Evolutionary conservation across 2,888 invertebrate species (phyloP).

Genomic region (Drosophila anomelani): DNA sequence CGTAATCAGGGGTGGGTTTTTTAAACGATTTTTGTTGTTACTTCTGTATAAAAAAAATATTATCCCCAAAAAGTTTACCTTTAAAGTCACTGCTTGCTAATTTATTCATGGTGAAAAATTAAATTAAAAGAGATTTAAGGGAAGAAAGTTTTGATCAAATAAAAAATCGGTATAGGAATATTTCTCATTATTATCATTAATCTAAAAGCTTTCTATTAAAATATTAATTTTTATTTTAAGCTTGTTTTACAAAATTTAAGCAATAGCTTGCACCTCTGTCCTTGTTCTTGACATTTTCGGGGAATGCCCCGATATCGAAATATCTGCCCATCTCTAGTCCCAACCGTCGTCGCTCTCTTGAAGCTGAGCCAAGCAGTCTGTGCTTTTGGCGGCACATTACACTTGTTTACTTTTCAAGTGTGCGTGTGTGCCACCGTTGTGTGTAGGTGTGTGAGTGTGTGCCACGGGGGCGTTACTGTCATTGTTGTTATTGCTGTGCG

Average conservation of each 20-base stretch:
- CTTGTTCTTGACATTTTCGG: not conserved
- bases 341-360: conserved; percentile 43
- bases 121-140: too few relatives aligned
- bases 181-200: too few relatives aligned
- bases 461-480: conserved; percentile 74
- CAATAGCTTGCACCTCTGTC: not conserved
- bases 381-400: conserved; percentile 77
- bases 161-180: too few relatives aligned
- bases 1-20: conserved; percentile 21
- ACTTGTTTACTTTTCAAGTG: conserved; percentile 68
- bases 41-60: conserved; percentile 7
- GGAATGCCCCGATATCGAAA: conserved; percentile 2
- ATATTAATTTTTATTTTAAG: too few relatives aligned
- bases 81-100: not conserved
- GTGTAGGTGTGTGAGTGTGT: conserved; percentile 26
- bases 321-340: conserved; percentile 24
- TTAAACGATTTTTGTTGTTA: conserved; percentile 7
- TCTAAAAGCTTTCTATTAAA: too few relatives aligned
- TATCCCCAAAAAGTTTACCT: conserved; percentile 4
- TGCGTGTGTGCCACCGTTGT: conserved; percentile 22
- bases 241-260: not conserved
- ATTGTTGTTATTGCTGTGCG: conserved; percentile 70
- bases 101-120: not conserved
- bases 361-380: conserved; percentile 77
- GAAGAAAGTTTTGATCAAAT: too few relatives aligned